Base-by-base conservation (phyloP, 2,888 invertebrate genomes). In the Lingula anatina region DNA sequence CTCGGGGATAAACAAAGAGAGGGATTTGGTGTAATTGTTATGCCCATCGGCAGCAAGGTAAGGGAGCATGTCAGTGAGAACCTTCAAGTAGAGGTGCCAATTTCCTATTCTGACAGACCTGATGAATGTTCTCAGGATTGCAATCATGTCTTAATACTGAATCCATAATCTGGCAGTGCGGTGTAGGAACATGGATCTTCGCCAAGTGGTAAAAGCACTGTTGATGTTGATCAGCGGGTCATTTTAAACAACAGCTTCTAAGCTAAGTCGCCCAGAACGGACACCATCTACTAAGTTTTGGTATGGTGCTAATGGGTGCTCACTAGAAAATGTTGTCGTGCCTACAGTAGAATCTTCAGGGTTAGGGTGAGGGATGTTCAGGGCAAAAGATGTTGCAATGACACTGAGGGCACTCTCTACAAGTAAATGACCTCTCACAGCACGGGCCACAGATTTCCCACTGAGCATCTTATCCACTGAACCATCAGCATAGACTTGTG, bases 1-100 rank as follows among this genome's bases (percentile, higher is more conserved):
- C 7, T 12, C 18, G 24, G 49, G 46, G n/a, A 54, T 37, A 39
- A 54, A 46, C n/a, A 53, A 21, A 18, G 26, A 21, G 15, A 38
- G 18, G 20, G 49, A 49, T 37, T 53, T 53, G n/a, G 49, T 18
- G 20, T 46, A 47, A 35, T 26, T 27, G 21, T 67, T 68, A 61
- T 76, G 67, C 20, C 73, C 73, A 20, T 48, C 42, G 18, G 57
- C 57, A 36, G 51, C 47, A 20, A 55, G 38, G 43, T 46, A 55
- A n/a, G 52, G 54, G n/a, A 50, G 25, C 54, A 58, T 59, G n/a
- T 48, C 37, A 35, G 41, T 18, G 23, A 59, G 39, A 41, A 49
- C 23, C 23, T 41, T 7, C 23, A 53, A 36, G 27, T 59, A 50
- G n/a, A 59, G 43, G 15, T 42, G 21, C 52, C 49, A 58, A 28